Percentiles rank a stretch among this genome's conserved stretches.
Conservation (phyloP, 2,113 vertebrate genomes). For the Saccopteryx leptura region DNA sequence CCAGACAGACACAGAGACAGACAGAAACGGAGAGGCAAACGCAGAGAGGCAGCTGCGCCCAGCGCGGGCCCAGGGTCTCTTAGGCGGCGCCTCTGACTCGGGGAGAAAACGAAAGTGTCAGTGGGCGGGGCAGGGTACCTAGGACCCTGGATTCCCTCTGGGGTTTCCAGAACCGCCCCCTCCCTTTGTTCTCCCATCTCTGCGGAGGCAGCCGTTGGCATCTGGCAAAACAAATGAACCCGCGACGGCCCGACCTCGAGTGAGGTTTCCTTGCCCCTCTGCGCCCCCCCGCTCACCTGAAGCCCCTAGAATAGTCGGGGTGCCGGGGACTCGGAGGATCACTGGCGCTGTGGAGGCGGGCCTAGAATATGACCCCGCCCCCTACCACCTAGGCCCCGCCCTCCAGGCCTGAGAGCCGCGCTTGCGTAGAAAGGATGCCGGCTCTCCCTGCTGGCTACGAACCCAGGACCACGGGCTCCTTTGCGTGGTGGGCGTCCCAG, state of each 20-base stretch:
- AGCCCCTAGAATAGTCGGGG: constrained; percentile 47
- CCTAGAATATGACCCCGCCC: constrained; percentile 28
- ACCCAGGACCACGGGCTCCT: rapidly evolving
- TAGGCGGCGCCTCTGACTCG: constrained; percentile 75
- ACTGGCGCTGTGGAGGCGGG: constrained; percentile 64
- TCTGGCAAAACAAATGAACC: constrained; percentile 36
- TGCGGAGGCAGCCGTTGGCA: constrained; percentile 34
- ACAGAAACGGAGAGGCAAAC: constrained; percentile 88
- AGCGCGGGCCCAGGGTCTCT: constrained; percentile 75
- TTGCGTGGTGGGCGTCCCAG: neutral
- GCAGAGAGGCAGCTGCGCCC: constrained; percentile 84
- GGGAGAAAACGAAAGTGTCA: constrained; percentile 83
- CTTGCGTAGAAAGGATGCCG: constrained; percentile 45
- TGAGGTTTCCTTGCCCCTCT: constrained; percentile 35
- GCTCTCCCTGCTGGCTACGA: rapidly evolving
- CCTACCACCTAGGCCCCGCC: constrained; percentile 48
- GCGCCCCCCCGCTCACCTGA: constrained; percentile 75
- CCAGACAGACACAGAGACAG: constrained; percentile 86
- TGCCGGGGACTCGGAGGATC: constrained; percentile 2
- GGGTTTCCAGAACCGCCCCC: constrained; percentile 81
- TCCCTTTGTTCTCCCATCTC: constrained; percentile 84
- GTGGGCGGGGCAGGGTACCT: constrained; percentile 61
- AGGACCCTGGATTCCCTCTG: constrained; percentile 78
- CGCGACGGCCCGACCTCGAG: constrained; percentile 6
- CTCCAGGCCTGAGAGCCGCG: neutral